A percentile compares a stretch with the other conserved stretches of the same genome.
Evolutionary conservation across 2,888 invertebrate species (phyloP).

Genomic region (Icerya purchasi): DNA sequence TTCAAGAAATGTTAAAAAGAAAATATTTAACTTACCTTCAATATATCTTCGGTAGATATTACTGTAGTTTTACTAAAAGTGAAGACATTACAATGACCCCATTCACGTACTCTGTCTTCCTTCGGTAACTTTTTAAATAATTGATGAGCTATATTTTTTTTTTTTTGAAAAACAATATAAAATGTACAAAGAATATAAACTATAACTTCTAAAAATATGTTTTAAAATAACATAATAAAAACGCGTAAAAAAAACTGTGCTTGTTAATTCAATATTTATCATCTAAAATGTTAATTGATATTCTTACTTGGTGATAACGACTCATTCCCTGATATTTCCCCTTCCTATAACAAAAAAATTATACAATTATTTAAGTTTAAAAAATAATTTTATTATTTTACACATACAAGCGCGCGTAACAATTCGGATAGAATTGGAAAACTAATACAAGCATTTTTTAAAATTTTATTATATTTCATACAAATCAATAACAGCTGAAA

Average conservation of each 20-base stretch:
- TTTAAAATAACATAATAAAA: neutral
- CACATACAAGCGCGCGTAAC: no score
- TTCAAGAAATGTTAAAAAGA: no score
- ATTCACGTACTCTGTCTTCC: constrained; percentile 1
- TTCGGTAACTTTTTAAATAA: constrained; percentile 6
- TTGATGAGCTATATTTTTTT: constrained; percentile 10
- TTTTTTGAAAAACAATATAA: no score
- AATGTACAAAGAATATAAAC: neutral
- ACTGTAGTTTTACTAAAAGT: constrained; percentile 3
- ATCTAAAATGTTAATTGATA: neutral
- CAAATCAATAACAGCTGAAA: no score
- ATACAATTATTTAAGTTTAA: neutral
- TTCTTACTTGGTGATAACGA: constrained; percentile 10
- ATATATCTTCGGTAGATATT: neutral
- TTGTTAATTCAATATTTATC: neutral
- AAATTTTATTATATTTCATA: no score
- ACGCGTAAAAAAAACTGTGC: neutral
- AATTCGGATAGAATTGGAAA: no score
- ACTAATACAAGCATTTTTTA: no score
- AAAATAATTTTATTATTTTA: neutral
- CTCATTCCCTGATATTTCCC: constrained; percentile 11
- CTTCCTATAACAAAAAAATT: constrained; percentile 8
- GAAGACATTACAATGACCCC: constrained; percentile 6
- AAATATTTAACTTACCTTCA: neutral
- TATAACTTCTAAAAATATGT: neutral